Evolutionary conservation across 2,797 vertebrate species (phyloP).

Genomic region (Bradypus variegatus): DNA sequence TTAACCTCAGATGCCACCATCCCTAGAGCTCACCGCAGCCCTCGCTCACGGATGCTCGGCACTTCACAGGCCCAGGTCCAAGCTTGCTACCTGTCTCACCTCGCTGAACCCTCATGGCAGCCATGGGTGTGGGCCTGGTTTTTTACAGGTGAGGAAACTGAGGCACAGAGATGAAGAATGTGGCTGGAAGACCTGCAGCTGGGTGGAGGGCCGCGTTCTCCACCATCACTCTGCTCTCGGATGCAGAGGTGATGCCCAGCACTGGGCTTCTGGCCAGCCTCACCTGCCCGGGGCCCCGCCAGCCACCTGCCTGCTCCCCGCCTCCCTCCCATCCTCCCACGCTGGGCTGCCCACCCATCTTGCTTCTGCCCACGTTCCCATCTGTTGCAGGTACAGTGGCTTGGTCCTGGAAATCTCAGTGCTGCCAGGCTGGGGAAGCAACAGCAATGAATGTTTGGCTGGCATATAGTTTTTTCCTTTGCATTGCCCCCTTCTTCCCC

Average conservation of each 20-base stretch:
- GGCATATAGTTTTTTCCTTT: rapidly evolving
- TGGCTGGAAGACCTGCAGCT: rapidly evolving
- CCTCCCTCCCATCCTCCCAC: background rate
- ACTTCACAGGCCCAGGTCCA: rapidly evolving
- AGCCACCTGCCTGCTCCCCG: too few relatives aligned
- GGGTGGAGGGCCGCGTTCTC: rapidly evolving
- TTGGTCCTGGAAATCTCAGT: rapidly evolving
- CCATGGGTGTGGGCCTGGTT: background rate
- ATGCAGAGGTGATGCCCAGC: rapidly evolving
- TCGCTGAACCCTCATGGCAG: too few relatives aligned
- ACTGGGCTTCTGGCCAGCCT: too few relatives aligned
- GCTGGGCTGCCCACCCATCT: background rate
- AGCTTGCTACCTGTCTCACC: background rate
- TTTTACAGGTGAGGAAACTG: background rate
- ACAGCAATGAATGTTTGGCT: rapidly evolving
- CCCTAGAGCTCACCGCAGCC: background rate
- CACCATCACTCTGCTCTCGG: background rate
- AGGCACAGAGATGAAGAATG: rapidly evolving
- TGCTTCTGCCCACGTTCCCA: background rate
- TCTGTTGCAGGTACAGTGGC: background rate
- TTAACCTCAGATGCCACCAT: rapidly evolving
- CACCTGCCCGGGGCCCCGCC: too few relatives aligned
- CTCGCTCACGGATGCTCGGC: rapidly evolving
- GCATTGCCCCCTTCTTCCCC: background rate
- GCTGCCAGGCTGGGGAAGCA: background rate